These are phyloP conservation scores for Archaeoteleia sp. DNA, from an alignment of 2,888 invertebrate genomes.

Conservation along the genomic window DNA sequence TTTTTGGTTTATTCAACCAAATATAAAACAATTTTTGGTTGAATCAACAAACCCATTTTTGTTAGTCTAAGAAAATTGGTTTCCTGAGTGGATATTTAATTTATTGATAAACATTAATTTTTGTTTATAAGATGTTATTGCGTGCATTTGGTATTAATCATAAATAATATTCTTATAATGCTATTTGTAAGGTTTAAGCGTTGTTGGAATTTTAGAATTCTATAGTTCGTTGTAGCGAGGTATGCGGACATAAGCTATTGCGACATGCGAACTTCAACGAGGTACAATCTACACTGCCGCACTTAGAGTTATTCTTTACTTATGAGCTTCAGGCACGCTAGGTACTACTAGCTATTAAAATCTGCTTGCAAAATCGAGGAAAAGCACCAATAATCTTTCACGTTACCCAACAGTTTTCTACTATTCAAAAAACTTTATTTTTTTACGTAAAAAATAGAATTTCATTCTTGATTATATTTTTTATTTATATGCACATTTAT, in stretches of 20 bases:
- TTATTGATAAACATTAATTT: no score
- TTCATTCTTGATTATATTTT: background rate
- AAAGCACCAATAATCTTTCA: conserved; percentile 2
- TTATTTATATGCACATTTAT: background rate
- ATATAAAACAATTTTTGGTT: no score
- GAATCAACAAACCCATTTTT: no score
- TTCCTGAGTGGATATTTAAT: no score
- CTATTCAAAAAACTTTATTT: background rate
- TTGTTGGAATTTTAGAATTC: conserved; percentile 42
- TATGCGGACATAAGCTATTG: conserved; percentile 45
- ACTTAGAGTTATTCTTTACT: conserved; percentile 39
- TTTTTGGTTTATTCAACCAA: background rate
- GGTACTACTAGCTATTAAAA: conserved; percentile 23
- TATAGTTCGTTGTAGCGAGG: conserved; percentile 18
- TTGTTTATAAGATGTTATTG: no score
- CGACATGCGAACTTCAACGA: conserved; percentile 53
- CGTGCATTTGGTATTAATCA: no score
- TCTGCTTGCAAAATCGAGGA: conserved; percentile 19
- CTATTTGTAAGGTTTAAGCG: conserved; percentile 22
- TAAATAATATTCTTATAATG: conserved; percentile 23
- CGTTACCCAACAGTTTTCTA: conserved; percentile 10
- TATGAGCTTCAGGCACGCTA: conserved; percentile 53
- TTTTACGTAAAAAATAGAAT: conserved; percentile 2
- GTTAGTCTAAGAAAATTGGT: no score
- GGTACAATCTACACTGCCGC: conserved; percentile 43